These are phyloP conservation scores for Sebastes kiyomatsui DNA, from an alignment of 2,797 vertebrate genomes.

Conservation along the genomic window DNA sequence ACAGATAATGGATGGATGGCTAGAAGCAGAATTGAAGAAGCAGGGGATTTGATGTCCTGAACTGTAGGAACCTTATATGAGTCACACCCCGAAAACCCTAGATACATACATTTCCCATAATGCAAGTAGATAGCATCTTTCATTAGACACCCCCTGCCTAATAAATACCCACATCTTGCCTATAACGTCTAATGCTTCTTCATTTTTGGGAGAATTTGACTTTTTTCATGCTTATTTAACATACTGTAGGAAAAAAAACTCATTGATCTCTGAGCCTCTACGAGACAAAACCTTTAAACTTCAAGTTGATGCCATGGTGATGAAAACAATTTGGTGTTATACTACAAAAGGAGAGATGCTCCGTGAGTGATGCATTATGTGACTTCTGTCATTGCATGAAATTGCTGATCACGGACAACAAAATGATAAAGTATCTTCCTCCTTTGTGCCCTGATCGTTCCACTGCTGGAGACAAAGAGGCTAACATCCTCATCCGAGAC, in stretches of 20 bases:
- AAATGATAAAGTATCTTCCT: background rate
- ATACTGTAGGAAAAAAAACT: background rate
- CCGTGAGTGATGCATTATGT: background rate
- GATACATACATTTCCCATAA: background rate
- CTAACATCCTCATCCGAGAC: constrained; percentile 13
- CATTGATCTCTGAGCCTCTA: background rate
- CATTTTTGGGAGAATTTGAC: background rate
- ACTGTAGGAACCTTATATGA: background rate
- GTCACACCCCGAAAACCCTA: background rate
- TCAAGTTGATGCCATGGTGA: background rate
- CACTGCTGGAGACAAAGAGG: background rate
- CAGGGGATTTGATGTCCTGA: background rate
- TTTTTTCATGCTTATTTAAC: background rate
- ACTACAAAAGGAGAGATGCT: background rate
- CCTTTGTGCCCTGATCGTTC: background rate
- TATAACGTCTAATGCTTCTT: background rate
- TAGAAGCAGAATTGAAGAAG: background rate
- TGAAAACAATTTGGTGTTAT: background rate
- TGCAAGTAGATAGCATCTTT: background rate
- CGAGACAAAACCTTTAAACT: background rate
- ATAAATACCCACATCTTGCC: background rate
- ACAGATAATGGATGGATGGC: too few species aligned
- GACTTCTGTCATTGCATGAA: background rate
- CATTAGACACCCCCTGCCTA: background rate
- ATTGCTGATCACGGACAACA: background rate